Conservation (phyloP, 2,888 invertebrate species). For the Eilema caniola region DNA sequence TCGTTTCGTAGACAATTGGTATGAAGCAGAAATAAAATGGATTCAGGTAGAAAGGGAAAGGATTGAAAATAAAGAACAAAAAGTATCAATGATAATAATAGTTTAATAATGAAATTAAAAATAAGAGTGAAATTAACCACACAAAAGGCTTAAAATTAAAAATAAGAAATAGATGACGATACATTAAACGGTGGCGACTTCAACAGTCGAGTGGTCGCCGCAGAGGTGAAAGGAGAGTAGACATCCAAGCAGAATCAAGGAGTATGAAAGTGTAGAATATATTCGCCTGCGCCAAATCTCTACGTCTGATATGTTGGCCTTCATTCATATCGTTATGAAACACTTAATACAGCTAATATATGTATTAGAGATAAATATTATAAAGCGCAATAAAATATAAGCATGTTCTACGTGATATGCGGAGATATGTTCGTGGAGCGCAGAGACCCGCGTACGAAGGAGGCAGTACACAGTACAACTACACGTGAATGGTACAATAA, state of each 20-base stretch:
- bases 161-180: slow-evolving; percentile 76
- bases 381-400: slow-evolving; percentile 76
- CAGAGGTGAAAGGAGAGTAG: slow-evolving; percentile 49
- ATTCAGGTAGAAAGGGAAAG: slow-evolving; percentile 65
- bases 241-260: slow-evolving; percentile 55
- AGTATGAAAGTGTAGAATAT: slow-evolving; percentile 49
- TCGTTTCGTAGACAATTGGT: slow-evolving; percentile 74
- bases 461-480: slow-evolving; percentile 31
- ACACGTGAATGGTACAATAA: slow-evolving; percentile 51
- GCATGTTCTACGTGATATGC: slow-evolving; percentile 75
- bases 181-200: slow-evolving; percentile 42
- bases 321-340: slow-evolving; percentile 68
- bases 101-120: slow-evolving; percentile 86
- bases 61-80: slow-evolving; percentile 80
- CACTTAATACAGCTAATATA: slow-evolving; percentile 72
- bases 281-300: slow-evolving; percentile 78
- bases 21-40: slow-evolving; percentile 64
- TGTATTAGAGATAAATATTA: slow-evolving; percentile 66
- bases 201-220: slow-evolving; percentile 60
- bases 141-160: slow-evolving; percentile 84
- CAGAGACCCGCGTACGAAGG: slow-evolving; percentile 28
- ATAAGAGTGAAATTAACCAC: slow-evolving; percentile 86
- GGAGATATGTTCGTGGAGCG: slow-evolving; percentile 74
- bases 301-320: slow-evolving; percentile 81
- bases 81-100: slow-evolving; percentile 84